Base-by-base conservation (phyloP, 37 sponge, comb jelly and placozoan species). In the Bolinopsis microptera region DNA sequence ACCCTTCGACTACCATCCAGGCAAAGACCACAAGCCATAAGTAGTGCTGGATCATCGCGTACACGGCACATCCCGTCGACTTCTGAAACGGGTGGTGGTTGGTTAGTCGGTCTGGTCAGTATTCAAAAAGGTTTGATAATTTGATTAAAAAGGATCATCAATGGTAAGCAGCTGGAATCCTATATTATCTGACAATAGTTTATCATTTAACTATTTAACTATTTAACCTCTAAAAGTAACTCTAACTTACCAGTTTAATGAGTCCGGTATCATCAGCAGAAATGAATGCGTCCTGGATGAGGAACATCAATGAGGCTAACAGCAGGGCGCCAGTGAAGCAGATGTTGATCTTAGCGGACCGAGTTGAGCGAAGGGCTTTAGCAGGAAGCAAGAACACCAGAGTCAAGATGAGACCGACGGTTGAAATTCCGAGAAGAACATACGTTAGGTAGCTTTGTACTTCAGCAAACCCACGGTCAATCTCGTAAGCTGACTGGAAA, bases 11-110 rank as follows among this genome's bases (percentile, higher is more conserved):
- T n/a, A 86, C 61, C 90, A 86, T 86, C 90, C 90, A 86, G 30
- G n/a, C 18, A 48, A 86, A 86, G 61, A 86, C 90, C 24, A 86
- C 90, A 40, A 86, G 90, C 90, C 90, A 86, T 8, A 86, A 25
- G 90, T 86, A 86, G 90, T 86, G 90, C 61, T 86, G 90, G 36
- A 86, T 9, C 90, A 86, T 86, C 2, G 90, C 61, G 90, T 86
- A 86, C 61, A 86, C 90, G 23, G 90, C 48, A 39, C 90, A 86
- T 5, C 90, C 90, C n/a, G 26, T 30, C 2, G 36, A 33, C 24
- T 27, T 86, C 90, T 86, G 90, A 3, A 39, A 41, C 22, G 35
- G 75, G 28, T 23, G 5, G 75, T 61, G 9, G 18, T 61, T 61
- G n/a, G n/a, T n/a, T n/a, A n/a, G n/a, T n/a, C n/a, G n/a, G n/a